Percentiles rank a stretch among this genome's conserved stretches.
Conservation (phyloP, 1,140 invertebrate species). For the Lepidurus packardi region DNA sequence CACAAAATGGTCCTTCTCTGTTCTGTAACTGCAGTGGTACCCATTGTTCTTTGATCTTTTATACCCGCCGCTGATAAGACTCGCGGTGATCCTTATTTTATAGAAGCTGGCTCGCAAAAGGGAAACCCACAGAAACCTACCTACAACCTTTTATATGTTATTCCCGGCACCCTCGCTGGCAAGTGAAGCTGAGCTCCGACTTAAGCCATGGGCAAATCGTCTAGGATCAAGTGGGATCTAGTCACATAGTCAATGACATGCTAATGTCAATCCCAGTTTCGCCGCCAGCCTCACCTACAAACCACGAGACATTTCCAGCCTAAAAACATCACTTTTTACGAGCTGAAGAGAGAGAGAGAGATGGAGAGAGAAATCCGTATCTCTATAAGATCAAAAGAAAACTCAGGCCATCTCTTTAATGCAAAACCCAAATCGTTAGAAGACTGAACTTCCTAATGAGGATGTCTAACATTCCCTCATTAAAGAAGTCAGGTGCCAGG, state of each 20-base stretch:
- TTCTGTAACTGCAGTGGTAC: no score
- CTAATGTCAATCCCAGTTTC: constrained; percentile 11
- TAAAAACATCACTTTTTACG: neutral
- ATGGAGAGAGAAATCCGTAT: no score
- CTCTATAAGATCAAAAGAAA: neutral
- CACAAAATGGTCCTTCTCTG: no score
- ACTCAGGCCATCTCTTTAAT: neutral
- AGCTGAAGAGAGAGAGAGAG: neutral
- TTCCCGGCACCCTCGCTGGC: neutral
- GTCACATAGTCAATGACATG: constrained; percentile 21
- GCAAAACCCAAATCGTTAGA: neutral
- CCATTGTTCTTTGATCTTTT: neutral
- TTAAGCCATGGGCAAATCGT: constrained; percentile 21
- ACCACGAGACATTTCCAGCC: neutral
- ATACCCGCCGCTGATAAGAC: neutral
- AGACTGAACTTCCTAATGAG: neutral
- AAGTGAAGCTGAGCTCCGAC: constrained; percentile 1
- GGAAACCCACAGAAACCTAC: neutral
- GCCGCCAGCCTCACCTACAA: no score
- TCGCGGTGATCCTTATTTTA: neutral
- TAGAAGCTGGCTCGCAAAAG: neutral
- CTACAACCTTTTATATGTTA: neutral
- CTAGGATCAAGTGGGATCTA: constrained; percentile 18
- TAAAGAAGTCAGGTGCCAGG: neutral
- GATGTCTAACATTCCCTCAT: neutral